These are phyloP conservation scores for Dendrocincla fuliginosa DNA, from an alignment of 2,797 vertebrate genomes.

Conservation along the genomic window DNA sequence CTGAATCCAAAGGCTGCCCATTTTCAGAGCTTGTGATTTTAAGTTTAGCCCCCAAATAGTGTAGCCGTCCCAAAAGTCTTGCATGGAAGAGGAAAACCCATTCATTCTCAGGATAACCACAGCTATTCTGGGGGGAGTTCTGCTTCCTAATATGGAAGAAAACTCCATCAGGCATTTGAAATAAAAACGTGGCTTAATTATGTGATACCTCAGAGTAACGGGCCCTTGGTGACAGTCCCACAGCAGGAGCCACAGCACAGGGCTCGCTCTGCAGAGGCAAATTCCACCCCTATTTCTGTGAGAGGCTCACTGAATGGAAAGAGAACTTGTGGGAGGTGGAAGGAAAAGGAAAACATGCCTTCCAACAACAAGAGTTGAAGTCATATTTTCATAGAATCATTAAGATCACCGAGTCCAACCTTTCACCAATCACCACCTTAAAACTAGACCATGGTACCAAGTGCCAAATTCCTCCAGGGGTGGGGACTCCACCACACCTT, in stretches of 20 bases:
- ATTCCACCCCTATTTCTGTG: neutral
- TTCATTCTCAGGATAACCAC: neutral
- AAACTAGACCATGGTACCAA: neutral
- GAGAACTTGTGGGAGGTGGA: neutral
- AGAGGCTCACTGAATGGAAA: neutral
- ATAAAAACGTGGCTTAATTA: constrained; percentile 6
- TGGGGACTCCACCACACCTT: neutral
- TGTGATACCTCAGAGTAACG: neutral
- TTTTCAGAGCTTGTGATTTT: neutral
- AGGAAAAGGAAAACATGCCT: neutral
- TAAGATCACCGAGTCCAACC: neutral
- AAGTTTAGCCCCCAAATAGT: neutral
- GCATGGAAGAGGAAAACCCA: neutral
- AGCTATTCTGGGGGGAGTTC: neutral
- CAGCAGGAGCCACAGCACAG: neutral
- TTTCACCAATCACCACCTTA: neutral
- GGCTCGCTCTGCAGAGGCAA: neutral
- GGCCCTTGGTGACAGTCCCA: neutral
- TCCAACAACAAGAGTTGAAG: neutral
- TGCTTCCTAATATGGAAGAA: constrained; percentile 49
- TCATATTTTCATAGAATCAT: neutral
- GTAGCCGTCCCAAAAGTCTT: neutral
- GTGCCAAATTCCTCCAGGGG: neutral
- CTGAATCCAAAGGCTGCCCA: neutral
- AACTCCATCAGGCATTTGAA: constrained; percentile 1